phyloP scores from a whole-genome alignment of 1,140 invertebrate genomes.

The Cyclina sinensis region DNA sequence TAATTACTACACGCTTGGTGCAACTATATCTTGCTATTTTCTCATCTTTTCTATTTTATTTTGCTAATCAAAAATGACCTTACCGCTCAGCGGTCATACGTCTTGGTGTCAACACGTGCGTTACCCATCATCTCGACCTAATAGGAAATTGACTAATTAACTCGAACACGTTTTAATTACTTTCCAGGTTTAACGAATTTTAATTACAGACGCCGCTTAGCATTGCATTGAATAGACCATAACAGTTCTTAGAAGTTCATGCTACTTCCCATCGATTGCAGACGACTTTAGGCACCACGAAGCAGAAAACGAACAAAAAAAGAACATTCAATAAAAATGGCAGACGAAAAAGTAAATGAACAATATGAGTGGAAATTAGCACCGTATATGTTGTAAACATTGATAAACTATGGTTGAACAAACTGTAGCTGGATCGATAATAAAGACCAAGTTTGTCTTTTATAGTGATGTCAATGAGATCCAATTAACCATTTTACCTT shows the following conservation, averaged over 20 bases:
- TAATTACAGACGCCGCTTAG: not conserved
- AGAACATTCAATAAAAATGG: not conserved
- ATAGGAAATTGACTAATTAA: slow-evolving; percentile 35
- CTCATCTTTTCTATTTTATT: not conserved
- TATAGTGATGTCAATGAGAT: slow-evolving; percentile 31
- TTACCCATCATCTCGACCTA: not conserved
- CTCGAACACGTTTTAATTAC: slow-evolving; percentile 22
- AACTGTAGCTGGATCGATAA: slow-evolving; percentile 29
- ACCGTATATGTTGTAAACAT: not conserved
- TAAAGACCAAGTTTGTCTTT: slow-evolving; percentile 23
- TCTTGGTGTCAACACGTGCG: not conserved
- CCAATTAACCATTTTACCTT: slow-evolving; percentile 49
- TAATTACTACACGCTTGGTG: not conserved
- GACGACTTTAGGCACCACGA: not conserved
- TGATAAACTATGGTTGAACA: not conserved
- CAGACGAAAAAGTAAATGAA: not conserved
- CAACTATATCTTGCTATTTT: not conserved
- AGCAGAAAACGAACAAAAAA: not conserved
- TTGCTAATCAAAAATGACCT: slow-evolving; percentile 2
- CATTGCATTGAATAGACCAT: not conserved
- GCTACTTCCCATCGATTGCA: not conserved
- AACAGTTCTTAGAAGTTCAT: not conserved
- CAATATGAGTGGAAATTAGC: not conserved
- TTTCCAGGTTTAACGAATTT: not conserved
- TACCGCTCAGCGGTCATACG: not conserved